phyloP scores from a whole-genome alignment of 1,140 invertebrate genomes.

The Ditylenchus dipsaci region DNA sequence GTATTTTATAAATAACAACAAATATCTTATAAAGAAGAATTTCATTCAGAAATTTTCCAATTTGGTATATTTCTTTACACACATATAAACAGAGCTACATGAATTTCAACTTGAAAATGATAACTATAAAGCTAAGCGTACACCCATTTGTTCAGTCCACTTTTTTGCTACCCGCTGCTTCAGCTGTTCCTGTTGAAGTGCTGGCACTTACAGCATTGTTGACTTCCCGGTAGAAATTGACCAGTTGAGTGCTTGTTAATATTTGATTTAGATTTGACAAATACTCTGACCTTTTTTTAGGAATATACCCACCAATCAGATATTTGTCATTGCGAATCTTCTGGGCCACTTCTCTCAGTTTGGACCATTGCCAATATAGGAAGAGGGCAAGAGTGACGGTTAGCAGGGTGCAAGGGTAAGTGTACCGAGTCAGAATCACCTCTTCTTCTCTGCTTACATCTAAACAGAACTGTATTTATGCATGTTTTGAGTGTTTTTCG shows the following conservation, averaged over 20 bases:
- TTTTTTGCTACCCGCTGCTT: too few species aligned
- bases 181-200: too few species aligned
- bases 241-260: constrained; percentile 78
- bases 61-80: too few species aligned
- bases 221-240: constrained; percentile 68
- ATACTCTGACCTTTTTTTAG: too few species aligned
- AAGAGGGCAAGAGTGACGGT: constrained; percentile 68
- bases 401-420: constrained; percentile 82
- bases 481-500: too few species aligned
- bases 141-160: too few species aligned
- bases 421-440: constrained; percentile 75
- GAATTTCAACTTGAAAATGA: too few species aligned
- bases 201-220: neutral
- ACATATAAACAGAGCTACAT: too few species aligned
- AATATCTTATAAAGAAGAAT: too few species aligned
- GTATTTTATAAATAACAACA: too few species aligned
- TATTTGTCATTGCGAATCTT: constrained; percentile 98
- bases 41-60: too few species aligned
- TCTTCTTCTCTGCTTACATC: constrained; percentile 65
- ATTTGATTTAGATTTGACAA: constrained; percentile 66
- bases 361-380: constrained; percentile 74
- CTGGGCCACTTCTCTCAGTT: constrained; percentile 88
- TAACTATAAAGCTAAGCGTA: too few species aligned
- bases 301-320: constrained; percentile 35
- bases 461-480: constrained; percentile 17